Evolutionary conservation across 2,113 vertebrate genomes (phyloP), one percentile per base, ranked within the genome.

Genomic region (Amazona guildingii): DNA sequence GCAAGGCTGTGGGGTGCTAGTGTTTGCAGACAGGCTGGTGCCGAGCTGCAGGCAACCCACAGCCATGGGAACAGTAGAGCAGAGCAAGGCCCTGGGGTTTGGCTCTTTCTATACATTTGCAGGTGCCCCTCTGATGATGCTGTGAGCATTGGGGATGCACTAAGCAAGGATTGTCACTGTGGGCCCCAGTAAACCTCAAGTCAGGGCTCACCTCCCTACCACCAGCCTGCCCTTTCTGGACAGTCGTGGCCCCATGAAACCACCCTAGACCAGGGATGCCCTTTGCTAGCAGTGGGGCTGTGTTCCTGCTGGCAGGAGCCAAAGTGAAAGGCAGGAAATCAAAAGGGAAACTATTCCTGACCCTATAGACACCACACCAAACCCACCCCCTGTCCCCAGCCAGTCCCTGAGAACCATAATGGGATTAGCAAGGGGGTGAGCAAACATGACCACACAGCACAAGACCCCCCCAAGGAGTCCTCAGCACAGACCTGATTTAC

Each of bases 201-300:
- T 29, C 46, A 52, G n/a, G 35, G 21, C 15, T 90, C 35, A 13
- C 29, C 44, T 74, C 27, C 27, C 37, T 28, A 49, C 12, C 2
- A 4, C 13, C 64, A 44, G 39, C 12, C 21, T 70, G 46, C 23
- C 62, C 33, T 66, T 49, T 43, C 66, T 23, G 28, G 74, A 13
- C 70, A 67, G 24, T 6, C 4, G 0, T 2, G 9, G 21, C 24
- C 37, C 8, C 51, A 39, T 0, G 0, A 81, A 39, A 24, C n/a
- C 15, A 20, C 27, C 5, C 46, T 55, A 49, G 29, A 43, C 2
- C 51, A 24, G 16, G 6, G 19, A 17, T 49, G 44, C 6, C n/a
- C 20, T 74, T 90, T 41, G 18, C 20, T 21, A 46, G 31, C 77
- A 74, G 10, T 0, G 0, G 31, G 11, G 5, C 24, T 63, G 17